Evolutionary conservation across 2,113 vertebrate genomes (phyloP), one percentile per base, ranked within the genome.

Genomic region (Hippocampus abdominalis): DNA sequence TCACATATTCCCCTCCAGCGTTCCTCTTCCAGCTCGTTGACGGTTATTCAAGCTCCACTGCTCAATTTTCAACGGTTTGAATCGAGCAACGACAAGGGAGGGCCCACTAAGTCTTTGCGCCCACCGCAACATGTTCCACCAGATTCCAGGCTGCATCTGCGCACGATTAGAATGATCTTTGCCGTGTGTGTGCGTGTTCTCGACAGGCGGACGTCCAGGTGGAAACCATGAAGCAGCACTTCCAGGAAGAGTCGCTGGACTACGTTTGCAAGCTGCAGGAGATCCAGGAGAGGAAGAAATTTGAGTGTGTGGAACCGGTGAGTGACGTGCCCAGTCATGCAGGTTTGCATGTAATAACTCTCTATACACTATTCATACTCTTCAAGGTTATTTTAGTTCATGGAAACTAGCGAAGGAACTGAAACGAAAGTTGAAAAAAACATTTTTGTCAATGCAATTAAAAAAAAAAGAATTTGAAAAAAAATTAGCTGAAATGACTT

Each of bases 301-400:
- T 97, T 87, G 97, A 99, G 72, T 99, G 96, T 76, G 96, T 99
- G 81, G 97, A 99, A 71, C 97, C 97, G 61, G 97, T 99, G 86
- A 97, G 97, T 93, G 86, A 71, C 62, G 18, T 66, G 23, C 42
- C 53, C 57, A 20, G 0, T 6, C 4, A 16, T 8, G 12, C 13
- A 29, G 18, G 15, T 16, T 2, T 29, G 8, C 27, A 29, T 5
- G 13, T 29, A 36, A 9, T 42, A 42, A 42, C 8, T 12, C 5
- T 36, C 32, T 5, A 36, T 36, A 36, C 32, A 32, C 29, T 32
- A 32, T 32, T 32, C 32, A 6, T 32, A 32, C 5, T 32, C 4
- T 32, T 32, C 32, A 32, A 32, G 32, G 32, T 5, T 32, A 32
- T 32, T 32, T 32, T 32, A 32, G 32, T 32, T 32, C 32, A 32